phyloP scores from a whole-genome alignment of 2,888 invertebrate species.

The Zonitis immaculata region DNA sequence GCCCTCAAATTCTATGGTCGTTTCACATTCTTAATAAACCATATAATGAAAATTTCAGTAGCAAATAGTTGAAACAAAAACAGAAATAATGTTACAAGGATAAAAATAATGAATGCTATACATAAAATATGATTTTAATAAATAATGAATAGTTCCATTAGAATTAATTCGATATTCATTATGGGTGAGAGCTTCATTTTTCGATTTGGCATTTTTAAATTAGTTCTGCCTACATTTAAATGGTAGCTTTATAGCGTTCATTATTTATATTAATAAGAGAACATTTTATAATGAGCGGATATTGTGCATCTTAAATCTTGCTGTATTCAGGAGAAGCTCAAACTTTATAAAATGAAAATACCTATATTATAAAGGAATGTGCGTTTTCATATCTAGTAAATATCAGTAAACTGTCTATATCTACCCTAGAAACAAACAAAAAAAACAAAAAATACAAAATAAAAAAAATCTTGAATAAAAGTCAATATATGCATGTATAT shows the following conservation, averaged over 20 bases:
- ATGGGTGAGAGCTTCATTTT: no score
- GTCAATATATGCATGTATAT: no score
- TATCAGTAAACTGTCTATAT: conserved; percentile 33
- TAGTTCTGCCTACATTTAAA: no score
- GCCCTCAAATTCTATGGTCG: no score
- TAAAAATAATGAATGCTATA: background rate
- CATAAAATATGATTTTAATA: background rate
- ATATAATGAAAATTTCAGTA: no score
- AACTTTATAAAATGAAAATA: background rate
- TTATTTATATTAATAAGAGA: background rate
- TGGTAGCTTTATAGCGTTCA: background rate
- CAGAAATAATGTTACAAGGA: background rate
- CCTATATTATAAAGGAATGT: conserved; percentile 1
- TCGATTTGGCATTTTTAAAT: no score
- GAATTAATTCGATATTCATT: no score
- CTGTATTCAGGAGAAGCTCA: background rate
- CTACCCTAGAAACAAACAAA: conserved; percentile 33
- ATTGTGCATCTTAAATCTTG: background rate
- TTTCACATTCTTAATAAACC: no score
- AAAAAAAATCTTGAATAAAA: conserved; percentile 18
- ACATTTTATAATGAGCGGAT: background rate
- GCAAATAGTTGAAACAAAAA: background rate
- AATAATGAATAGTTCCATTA: no score
- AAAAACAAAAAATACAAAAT: conserved; percentile 13
- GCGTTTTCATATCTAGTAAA: conserved; percentile 20